Evolutionary conservation across 2,888 invertebrate genomes (phyloP).

Genomic region (Lysandra bellargus): DNA sequence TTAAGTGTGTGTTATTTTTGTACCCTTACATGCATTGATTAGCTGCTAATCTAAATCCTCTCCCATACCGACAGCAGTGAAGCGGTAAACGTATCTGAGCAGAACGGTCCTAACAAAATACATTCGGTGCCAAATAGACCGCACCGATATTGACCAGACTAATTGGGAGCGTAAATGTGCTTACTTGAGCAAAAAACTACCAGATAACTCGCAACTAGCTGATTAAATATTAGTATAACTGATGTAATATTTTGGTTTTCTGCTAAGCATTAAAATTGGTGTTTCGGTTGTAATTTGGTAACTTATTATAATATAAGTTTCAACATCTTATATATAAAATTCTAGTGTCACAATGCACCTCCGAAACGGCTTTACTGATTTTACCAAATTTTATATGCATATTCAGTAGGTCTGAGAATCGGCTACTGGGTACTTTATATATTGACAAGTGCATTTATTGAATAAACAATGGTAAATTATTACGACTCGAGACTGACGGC

Average conservation of each 20-base stretch:
- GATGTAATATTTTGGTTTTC: not conserved
- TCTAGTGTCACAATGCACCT: too few species aligned
- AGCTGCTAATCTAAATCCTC: slow-evolving; percentile 12
- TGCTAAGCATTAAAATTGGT: not conserved
- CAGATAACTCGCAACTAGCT: not conserved
- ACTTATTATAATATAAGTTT: not conserved
- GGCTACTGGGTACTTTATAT: too few species aligned
- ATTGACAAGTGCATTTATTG: too few species aligned
- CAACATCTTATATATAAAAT: not conserved
- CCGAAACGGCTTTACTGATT: too few species aligned
- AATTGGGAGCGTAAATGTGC: slow-evolving; percentile 8
- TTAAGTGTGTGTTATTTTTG: not conserved
- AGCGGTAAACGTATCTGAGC: slow-evolving; percentile 12
- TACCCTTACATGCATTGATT: slow-evolving; percentile 14
- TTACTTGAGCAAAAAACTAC: slow-evolving; percentile 10
- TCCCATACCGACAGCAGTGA: not conserved
- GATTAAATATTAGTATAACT: not conserved
- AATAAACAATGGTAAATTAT: too few species aligned
- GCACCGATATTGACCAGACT: slow-evolving; percentile 36
- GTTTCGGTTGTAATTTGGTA: not conserved
- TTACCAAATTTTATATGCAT: too few species aligned
- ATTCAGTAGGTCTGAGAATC: too few species aligned
- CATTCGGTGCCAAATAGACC: slow-evolving; percentile 47
- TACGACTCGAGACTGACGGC: too few species aligned
- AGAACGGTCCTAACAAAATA: slow-evolving; percentile 74